Evolutionary conservation across 2,888 invertebrate species (phyloP).

Genomic region (Orthonychiurus folsomi): DNA sequence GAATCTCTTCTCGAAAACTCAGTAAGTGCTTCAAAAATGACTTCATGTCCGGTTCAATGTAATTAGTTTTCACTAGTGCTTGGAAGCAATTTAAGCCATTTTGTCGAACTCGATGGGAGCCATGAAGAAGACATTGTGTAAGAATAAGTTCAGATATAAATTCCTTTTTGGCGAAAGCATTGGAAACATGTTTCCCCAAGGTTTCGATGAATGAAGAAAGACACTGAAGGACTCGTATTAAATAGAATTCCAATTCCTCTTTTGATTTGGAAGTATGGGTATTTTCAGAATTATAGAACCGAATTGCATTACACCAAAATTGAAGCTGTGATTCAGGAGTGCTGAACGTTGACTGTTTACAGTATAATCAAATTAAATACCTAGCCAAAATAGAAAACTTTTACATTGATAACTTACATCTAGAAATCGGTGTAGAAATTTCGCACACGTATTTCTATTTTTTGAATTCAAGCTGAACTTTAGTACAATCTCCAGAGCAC

Average conservation of each 20-base stretch:
- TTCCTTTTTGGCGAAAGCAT: neutral
- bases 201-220: neutral
- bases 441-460: slow-evolving; percentile 22
- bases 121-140: slow-evolving; percentile 28
- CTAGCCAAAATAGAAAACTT: too few relatives aligned
- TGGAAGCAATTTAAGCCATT: slow-evolving; percentile 24
- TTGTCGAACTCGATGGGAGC: slow-evolving; percentile 21
- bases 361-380: too few relatives aligned
- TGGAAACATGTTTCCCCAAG: neutral
- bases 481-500: slow-evolving; percentile 29
- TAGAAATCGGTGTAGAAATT: slow-evolving; percentile 27
- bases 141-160: slow-evolving; percentile 23
- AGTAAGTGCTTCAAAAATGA: slow-evolving; percentile 24
- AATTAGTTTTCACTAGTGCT: slow-evolving; percentile 17
- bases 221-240: slow-evolving; percentile 7
- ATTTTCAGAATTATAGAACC: neutral
- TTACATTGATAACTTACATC: slow-evolving; percentile 25
- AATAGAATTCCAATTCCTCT: slow-evolving; percentile 5
- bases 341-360: neutral
- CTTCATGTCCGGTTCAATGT: slow-evolving; percentile 21
- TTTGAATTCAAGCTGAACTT: slow-evolving; percentile 20
- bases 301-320: slow-evolving; percentile 5
- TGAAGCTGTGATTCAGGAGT: neutral
- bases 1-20: slow-evolving; percentile 27
- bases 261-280: neutral